Base-by-base conservation (phyloP, 2,888 invertebrate species). In the Scelioninae gen. 1 region DNA sequence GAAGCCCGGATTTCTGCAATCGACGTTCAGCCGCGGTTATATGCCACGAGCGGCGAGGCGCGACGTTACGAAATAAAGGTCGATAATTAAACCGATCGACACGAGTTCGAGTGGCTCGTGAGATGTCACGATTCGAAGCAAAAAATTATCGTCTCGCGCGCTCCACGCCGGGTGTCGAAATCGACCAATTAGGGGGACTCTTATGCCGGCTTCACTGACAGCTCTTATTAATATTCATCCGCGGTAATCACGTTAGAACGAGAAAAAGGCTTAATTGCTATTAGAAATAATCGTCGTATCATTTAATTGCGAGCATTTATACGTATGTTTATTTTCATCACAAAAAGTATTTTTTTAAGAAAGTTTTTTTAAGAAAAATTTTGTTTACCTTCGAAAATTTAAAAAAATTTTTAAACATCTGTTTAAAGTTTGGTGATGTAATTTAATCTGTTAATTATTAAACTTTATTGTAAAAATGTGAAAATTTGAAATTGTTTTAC, bases 1-100 rank as follows among this genome's bases (percentile, higher is more conserved):
- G 79, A 83, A 83, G 83, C 78, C 77, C 72, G 76, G 83, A 81
- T 83, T 85, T 82, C 83, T 83, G 85, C 85, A 85, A 85, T 83
- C 85, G 72, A 62, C 76, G 69, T 6, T 10, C 7, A 16, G 51
- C 56, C 62, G 58, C 68, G 56, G 60, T 40, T 71, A 62, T 75
- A 77, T 71, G 84, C 81, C 74, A 68, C 75, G 66, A 74, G 55
- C 71, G 71, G 63, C 69, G 80, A 80, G 82, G 80, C 77, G 84
- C 77, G 77, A 84, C 80, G 82, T 84, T 81, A 78, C 83, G 80
- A 80, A 83, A 81, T 78, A 80, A 84, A 85, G 80, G 83, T 78
- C 81, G 83, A 81, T 81, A 81, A 81, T 76, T 81, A 81, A 76
- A 65, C 76, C 69, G 78, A 76, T 80, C 79, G 83, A 83, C 83